phyloP scores from a whole-genome alignment of 2,888 invertebrate genomes.

The Tigriopus californicus region DNA sequence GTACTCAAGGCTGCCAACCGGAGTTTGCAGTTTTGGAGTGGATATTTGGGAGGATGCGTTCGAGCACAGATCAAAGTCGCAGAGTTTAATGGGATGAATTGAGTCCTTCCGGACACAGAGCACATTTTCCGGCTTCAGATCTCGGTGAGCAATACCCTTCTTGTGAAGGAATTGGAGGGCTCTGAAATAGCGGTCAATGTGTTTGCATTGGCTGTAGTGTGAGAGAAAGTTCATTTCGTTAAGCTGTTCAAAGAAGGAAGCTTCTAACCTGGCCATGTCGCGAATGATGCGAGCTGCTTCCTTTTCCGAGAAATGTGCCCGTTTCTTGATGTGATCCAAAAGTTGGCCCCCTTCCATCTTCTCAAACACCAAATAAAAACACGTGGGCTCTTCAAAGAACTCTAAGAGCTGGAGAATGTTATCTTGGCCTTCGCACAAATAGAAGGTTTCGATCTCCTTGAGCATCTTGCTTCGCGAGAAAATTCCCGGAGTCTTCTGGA shows the following conservation, averaged over 20 bases:
- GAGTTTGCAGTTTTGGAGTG: constrained; percentile 82
- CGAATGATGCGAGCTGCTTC: constrained; percentile 84
- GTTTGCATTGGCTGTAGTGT: no score
- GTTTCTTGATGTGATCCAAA: constrained; percentile 75
- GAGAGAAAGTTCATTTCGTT: no score
- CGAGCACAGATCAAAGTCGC: constrained; percentile 94
- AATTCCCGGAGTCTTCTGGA: background rate
- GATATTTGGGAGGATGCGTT: constrained; percentile 68
- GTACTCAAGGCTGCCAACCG: constrained; percentile 79
- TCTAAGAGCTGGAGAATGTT: constrained; percentile 94
- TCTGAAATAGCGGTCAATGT: constrained; percentile 23
- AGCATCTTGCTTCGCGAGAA: constrained; percentile 1
- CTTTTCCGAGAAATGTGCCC: constrained; percentile 78
- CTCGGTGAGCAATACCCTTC: constrained; percentile 72
- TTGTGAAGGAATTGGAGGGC: constrained; percentile 86
- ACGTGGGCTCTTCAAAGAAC: constrained; percentile 83
- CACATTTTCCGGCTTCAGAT: constrained; percentile 96
- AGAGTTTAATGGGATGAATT: constrained; percentile 85
- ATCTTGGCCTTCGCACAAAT: constrained; percentile 50
- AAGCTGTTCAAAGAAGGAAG: no score
- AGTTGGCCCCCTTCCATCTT: constrained; percentile 89
- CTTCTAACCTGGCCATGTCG: constrained; percentile 57
- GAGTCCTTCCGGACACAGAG: constrained; percentile 73
- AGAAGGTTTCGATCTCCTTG: constrained; percentile 6
- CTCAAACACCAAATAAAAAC: constrained; percentile 89